phyloP scores from a whole-genome alignment of 2,888 invertebrate species.

The Drosophila suboccidentalis region DNA sequence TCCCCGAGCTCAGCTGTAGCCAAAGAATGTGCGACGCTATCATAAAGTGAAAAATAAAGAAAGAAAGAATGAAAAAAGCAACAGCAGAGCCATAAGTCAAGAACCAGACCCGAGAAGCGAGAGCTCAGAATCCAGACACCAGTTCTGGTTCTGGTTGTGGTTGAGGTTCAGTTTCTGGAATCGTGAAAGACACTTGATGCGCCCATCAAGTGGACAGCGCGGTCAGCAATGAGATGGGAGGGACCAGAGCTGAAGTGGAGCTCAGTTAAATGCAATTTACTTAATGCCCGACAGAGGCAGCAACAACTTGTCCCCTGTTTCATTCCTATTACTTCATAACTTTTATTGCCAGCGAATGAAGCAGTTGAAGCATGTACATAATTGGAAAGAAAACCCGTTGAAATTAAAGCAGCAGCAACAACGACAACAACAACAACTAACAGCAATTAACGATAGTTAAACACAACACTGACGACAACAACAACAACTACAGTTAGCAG shows the following conservation, averaged over 20 bases:
- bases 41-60: constrained; percentile 24
- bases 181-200: constrained; percentile 53
- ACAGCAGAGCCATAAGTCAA: constrained; percentile 22
- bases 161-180: constrained; percentile 27
- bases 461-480: constrained; percentile 24
- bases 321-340: constrained; percentile 65
- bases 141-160: constrained; percentile 27
- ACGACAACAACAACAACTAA: constrained; percentile 28
- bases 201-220: constrained; percentile 26
- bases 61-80: neutral
- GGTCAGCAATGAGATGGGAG: constrained; percentile 3
- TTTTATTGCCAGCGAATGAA: constrained; percentile 72
- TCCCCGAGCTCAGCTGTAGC: constrained; percentile 9
- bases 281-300: constrained; percentile 47
- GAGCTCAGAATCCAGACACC: constrained; percentile 20
- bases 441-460: constrained; percentile 71
- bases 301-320: neutral
- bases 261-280: constrained; percentile 62
- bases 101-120: constrained; percentile 14
- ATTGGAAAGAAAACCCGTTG: constrained; percentile 72
- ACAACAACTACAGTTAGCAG: constrained; percentile 26
- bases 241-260: neutral
- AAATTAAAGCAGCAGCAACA: constrained; percentile 56
- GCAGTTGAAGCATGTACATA: constrained; percentile 62
- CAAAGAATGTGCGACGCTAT: constrained; percentile 38